These are phyloP conservation scores for Atta texana DNA, from an alignment of 1,140 invertebrate genomes.

Conservation along the genomic window DNA sequence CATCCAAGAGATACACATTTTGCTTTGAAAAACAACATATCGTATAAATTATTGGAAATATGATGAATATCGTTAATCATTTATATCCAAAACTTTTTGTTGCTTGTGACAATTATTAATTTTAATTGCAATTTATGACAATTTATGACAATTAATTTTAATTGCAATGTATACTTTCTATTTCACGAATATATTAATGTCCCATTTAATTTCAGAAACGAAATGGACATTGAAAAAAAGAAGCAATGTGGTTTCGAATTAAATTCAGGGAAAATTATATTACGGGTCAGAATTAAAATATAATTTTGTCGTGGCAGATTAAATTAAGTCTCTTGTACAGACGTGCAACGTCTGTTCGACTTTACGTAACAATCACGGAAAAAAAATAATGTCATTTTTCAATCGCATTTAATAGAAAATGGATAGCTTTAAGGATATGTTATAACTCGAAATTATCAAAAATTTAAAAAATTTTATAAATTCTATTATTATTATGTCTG, in stretches of 20 bases:
- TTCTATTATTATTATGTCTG: too few species aligned
- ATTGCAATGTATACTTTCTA: background rate
- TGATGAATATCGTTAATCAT: background rate
- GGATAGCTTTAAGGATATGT: background rate
- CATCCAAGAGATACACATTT: background rate
- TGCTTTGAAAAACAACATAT: background rate
- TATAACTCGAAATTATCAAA: too few species aligned
- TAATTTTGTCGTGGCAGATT: background rate
- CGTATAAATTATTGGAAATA: background rate
- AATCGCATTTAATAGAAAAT: constrained; percentile 62
- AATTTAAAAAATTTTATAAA: too few species aligned
- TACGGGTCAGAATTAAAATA: background rate
- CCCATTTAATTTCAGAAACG: background rate
- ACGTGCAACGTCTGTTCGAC: background rate
- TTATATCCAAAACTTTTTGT: background rate
- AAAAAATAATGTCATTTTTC: background rate
- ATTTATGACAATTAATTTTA: too few species aligned
- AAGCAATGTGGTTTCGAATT: background rate
- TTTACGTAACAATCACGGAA: constrained; percentile 1
- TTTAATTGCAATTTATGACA: background rate
- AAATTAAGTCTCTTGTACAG: background rate
- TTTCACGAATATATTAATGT: constrained; percentile 5
- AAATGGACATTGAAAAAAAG: background rate
- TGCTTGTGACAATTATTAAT: background rate
- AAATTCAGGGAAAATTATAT: background rate